phyloP scores from a whole-genome alignment of 1,140 invertebrate species.

The Hypsibius dujardini region DNA sequence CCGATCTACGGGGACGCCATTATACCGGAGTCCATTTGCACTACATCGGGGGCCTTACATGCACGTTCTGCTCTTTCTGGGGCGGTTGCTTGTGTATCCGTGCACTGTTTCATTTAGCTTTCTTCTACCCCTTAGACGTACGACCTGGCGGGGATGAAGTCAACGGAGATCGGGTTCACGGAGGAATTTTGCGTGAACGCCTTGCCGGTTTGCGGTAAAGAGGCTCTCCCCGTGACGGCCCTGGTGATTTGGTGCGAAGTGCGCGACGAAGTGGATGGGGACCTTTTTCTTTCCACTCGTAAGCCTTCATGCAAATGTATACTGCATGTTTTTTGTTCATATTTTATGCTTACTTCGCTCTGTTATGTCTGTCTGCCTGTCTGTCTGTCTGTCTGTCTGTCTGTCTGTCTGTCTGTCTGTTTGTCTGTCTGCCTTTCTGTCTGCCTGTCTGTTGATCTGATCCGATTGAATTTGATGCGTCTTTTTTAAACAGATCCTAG shows the following conservation, averaged over 20 bases:
- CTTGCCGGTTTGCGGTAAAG: neutral
- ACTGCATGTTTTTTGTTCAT: neutral
- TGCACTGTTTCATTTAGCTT: no score
- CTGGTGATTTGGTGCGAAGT: neutral
- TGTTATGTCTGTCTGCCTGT: no score
- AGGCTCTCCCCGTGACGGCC: neutral
- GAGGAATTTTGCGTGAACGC: neutral
- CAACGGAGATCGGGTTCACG: slow-evolving; percentile 1
- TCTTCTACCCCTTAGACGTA: neutral
- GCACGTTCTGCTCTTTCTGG: no score
- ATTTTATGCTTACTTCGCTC: no score
- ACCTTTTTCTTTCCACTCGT: neutral
- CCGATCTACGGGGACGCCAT: slow-evolving; percentile 3
- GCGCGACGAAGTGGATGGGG: neutral
- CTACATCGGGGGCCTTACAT: neutral
- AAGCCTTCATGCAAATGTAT: neutral
- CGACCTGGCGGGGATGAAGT: neutral
- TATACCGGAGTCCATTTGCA: neutral
- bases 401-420: no score
- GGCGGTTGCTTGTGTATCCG: no score
- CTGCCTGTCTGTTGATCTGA: neutral
- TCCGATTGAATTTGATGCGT: no score
- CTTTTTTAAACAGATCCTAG: no score
- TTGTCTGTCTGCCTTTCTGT: no score
- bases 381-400: no score